Conservation (phyloP, 1,140 invertebrate genomes). For the Cotesia glomerata region DNA sequence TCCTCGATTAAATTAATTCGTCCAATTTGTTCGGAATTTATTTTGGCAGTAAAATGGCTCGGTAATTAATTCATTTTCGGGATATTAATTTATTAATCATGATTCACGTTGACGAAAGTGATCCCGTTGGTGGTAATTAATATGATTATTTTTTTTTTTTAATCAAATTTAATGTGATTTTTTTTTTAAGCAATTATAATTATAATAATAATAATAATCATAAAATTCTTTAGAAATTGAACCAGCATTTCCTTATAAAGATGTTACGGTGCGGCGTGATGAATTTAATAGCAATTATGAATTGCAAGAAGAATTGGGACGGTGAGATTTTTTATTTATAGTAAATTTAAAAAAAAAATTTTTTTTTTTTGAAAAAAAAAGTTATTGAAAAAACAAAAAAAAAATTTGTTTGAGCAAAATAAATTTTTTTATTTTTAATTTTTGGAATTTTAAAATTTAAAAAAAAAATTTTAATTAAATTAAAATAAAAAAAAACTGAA, state of each 20-base stretch:
- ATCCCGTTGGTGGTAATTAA: slow-evolving; percentile 81
- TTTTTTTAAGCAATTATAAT: not conserved
- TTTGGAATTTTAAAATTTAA: too few relatives aligned
- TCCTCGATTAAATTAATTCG: too few relatives aligned
- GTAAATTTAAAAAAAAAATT: not conserved
- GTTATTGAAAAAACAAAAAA: too few relatives aligned
- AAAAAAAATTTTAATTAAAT: too few relatives aligned
- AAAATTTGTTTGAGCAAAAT: too few relatives aligned
- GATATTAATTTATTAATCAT: slow-evolving; percentile 54
- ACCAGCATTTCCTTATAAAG: slow-evolving; percentile 81
- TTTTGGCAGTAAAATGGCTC: too few relatives aligned
- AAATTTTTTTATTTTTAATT: too few relatives aligned
- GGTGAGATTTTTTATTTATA: slow-evolving; percentile 61
- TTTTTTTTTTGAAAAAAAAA: too few relatives aligned
- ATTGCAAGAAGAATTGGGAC: slow-evolving; percentile 79
- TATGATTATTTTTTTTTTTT: not conserved
- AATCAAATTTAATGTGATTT: not conserved
- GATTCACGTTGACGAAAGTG: slow-evolving; percentile 86
- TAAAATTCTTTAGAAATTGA: slow-evolving; percentile 74
- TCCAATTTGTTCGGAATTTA: too few relatives aligned
- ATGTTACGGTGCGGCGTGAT: slow-evolving; percentile 78
- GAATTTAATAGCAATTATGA: slow-evolving; percentile 83
- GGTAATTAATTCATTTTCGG: too few relatives aligned
- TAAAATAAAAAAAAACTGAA: too few relatives aligned
- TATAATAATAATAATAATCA: not conserved